Base-by-base conservation (phyloP, 2,113 vertebrate genomes). In the Excalfactoria chinensis region DNA sequence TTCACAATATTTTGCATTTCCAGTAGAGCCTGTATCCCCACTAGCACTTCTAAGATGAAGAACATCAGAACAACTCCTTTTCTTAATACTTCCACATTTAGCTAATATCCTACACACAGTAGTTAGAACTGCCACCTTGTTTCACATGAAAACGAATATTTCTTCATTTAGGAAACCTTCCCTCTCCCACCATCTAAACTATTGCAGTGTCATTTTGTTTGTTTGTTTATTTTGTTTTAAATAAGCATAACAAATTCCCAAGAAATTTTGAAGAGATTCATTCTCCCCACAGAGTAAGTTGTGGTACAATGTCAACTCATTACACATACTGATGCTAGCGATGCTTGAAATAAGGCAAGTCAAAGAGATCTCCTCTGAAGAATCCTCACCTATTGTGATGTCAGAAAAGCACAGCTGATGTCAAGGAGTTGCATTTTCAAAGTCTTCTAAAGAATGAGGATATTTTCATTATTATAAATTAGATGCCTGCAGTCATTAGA, bases 351-450 rank as follows among this genome's bases (percentile, higher is more conserved):
- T 40, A 35, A 18, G 22, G 5, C 20, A 49, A 79, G 23, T 34
- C 23, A 55, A 30, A 67, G n/a, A 4, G 11, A 58, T 55, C 20
- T 19, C 51, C 66, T 62, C 55, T 51, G n/a, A 73, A n/a, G 64
- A 67, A 10, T 6, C 4, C 20, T 78, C 1, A 7, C 2, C 2
- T 13, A 35, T 17, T 23, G 5, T 37, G 7, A 37, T 9, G 16
- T 69, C 41, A 62, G 13, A 56, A 68, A 49, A 64, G 32, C 48
- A 37, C 18, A 35, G 67, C 0, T 48, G 14, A 79, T 51, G 35
- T 49, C 63, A 82, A 22, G 30, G 23, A 55, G 10, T 10, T 28
- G 14, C 8, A 13, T 46, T 68, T 84, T 63, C 37, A 84, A 93
- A 84, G 28, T 7, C 23, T 66, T 32, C 44, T n/a, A 16, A 22